Evolutionary conservation across 1,140 invertebrate genomes (phyloP), one percentile per base, ranked within the genome.

Genomic region (Drosophila ananassae): DNA sequence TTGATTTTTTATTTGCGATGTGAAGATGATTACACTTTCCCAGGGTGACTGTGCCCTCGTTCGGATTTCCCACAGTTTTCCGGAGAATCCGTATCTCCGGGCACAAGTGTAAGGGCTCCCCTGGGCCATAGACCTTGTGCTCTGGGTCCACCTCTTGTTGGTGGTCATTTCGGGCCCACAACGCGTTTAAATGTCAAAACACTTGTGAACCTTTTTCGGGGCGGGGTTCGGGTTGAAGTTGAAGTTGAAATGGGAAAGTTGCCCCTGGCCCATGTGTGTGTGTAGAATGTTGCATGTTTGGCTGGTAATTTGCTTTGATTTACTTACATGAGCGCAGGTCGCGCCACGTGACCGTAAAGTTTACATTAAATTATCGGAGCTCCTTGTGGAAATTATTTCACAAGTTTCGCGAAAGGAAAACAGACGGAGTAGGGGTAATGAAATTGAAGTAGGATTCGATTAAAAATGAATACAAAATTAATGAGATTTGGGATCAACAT

Each of bases 21-120:
- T 7, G n/a, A 55, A 22, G 9, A 52, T 44, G 41, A 66, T 37
- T 54, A 44, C 55, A 75, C 6, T 75, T 77, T 77, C 78, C 58
- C 57, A 87, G 81, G 81, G 82, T 82, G 80, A 69, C 44, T 62
- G 10, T 51, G 12, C 25, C 21, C 25, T 39, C 25, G 46, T 13
- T 22, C 0, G 24, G 50, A 47, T 74, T 85, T 85, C 81, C 55
- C 82, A 81, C 74, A 87, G 64, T 87, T 75, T 51, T 72, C 69
- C 63, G 69, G 54, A 22, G 58, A 54, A 53, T 61, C 37, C 10
- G 21, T 8, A 50, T 9, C 41, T 32, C 13, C 21, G 24, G 28
- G 56, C 67, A 69, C 83, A 89, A 87, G 83, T 87, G 83, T 87
- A 89, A 89, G 83, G 63, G 83, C 75, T 87, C 83, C 83, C 83